phyloP scores from a whole-genome alignment of 2,797 vertebrate species.

The Sebastolobus altivelis region DNA sequence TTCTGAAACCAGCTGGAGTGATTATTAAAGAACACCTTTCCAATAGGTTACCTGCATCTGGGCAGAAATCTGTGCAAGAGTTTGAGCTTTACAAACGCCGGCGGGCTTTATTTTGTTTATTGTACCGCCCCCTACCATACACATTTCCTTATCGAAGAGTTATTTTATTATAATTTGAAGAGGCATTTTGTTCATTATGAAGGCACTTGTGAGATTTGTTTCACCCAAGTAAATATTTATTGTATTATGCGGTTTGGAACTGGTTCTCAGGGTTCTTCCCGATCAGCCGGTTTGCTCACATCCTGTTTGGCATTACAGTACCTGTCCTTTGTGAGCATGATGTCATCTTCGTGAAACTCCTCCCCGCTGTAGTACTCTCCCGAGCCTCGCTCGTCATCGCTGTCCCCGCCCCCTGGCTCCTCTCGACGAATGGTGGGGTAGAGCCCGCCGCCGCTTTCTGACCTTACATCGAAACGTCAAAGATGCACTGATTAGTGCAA shows the following conservation, averaged over 20 bases:
- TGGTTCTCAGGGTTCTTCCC: not conserved
- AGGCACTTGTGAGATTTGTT: not conserved
- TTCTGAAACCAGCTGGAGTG: not conserved
- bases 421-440: conserved; percentile 89
- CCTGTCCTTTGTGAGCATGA: conserved; percentile 89
- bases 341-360: conserved; percentile 91
- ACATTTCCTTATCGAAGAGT: not conserved
- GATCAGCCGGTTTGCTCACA: not conserved
- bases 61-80: not conserved
- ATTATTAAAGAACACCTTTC: not conserved
- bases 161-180: too few relatives aligned
- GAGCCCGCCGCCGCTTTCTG: conserved; percentile 87
- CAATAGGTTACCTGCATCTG: not conserved
- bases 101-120: not conserved
- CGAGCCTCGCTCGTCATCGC: conserved; percentile 87
- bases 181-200: not conserved
- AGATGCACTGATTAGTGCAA: not conserved
- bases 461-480: conserved; percentile 78
- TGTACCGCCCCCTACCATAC: not conserved
- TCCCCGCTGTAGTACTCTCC: conserved; percentile 94
- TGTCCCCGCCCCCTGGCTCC: conserved; percentile 80
- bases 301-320: conserved; percentile 53
- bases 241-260: not conserved
- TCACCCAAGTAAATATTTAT: not conserved
- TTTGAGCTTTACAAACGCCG: not conserved